phyloP scores from a whole-genome alignment of 2,888 invertebrate species.

The Embidobia sp. region DNA sequence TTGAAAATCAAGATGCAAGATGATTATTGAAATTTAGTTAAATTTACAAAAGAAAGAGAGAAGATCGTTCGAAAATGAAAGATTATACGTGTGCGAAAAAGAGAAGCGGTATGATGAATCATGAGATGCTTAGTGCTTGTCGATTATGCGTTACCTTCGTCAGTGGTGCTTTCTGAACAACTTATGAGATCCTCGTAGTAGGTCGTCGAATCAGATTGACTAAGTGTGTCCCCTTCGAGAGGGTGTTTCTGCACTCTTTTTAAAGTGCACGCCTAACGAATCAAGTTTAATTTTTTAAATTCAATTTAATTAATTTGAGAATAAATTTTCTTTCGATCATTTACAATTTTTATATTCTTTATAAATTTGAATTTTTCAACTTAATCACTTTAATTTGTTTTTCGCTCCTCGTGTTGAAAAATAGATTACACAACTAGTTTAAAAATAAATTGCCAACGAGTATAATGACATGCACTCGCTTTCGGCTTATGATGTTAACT shows the following conservation, averaged over 20 bases:
- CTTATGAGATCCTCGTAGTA: conserved; percentile 97
- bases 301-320: no score
- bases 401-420: no score
- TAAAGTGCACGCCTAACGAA: conserved; percentile 87
- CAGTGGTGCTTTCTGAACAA: conserved; percentile 94
- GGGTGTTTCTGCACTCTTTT: conserved; percentile 92
- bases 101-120: conserved; percentile 3
- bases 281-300: conserved; percentile 45
- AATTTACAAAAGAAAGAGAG: no score
- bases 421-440: no score
- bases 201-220: conserved; percentile 96
- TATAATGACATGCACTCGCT: no score
- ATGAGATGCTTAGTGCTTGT: not conserved
- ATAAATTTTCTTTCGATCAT: no score
- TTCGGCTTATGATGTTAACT: no score
- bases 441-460: no score
- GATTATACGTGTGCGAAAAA: conserved; percentile 1
- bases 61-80: conserved; percentile 36
- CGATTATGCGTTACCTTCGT: conserved; percentile 86
- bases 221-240: conserved; percentile 91
- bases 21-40: no score
- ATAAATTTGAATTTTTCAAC: conserved; percentile 14
- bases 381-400: not conserved
- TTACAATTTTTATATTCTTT: conserved; percentile 6
- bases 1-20: no score